Evolutionary conservation across 2,797 vertebrate genomes (phyloP).

Genomic region (Austrolebias charrua): DNA sequence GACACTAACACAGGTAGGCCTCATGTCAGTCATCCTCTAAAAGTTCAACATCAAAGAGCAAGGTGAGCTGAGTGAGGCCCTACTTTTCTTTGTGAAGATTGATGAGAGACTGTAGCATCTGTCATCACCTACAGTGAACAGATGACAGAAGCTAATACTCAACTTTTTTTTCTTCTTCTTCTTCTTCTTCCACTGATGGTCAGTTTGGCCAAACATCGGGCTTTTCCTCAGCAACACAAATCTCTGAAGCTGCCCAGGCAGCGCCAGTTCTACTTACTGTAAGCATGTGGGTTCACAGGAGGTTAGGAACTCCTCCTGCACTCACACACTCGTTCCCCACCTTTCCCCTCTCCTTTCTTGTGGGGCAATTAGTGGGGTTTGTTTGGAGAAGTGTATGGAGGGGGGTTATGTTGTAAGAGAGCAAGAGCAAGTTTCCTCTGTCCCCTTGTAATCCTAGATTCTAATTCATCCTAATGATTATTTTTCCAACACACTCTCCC

Average conservation of each 20-base stretch:
- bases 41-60: constrained; percentile 39
- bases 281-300: constrained; percentile 13
- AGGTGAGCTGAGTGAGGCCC: constrained; percentile 18
- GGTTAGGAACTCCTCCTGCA: constrained; percentile 18
- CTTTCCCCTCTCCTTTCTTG: constrained; percentile 33
- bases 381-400: constrained; percentile 61
- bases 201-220: constrained; percentile 21
- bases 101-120: constrained; percentile 34
- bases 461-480: constrained; percentile 78
- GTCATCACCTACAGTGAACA: constrained; percentile 30
- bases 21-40: constrained; percentile 20
- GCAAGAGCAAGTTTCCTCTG: constrained; percentile 43
- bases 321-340: constrained; percentile 14
- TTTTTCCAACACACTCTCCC: constrained; percentile 68
- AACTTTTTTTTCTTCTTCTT: too few species aligned
- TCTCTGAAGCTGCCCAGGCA: constrained; percentile 19
- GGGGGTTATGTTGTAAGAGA: constrained; percentile 47
- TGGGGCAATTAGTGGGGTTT: constrained; percentile 66
- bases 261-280: constrained; percentile 19
- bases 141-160: constrained; percentile 25
- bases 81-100: constrained; percentile 38
- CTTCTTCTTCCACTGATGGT: constrained; percentile 8
- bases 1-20: constrained; percentile 1
- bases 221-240: constrained; percentile 16
- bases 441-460: constrained; percentile 70